These are phyloP conservation scores for Zaprionus gabonicus DNA, from an alignment of 1,140 invertebrate species.

Conservation along the genomic window DNA sequence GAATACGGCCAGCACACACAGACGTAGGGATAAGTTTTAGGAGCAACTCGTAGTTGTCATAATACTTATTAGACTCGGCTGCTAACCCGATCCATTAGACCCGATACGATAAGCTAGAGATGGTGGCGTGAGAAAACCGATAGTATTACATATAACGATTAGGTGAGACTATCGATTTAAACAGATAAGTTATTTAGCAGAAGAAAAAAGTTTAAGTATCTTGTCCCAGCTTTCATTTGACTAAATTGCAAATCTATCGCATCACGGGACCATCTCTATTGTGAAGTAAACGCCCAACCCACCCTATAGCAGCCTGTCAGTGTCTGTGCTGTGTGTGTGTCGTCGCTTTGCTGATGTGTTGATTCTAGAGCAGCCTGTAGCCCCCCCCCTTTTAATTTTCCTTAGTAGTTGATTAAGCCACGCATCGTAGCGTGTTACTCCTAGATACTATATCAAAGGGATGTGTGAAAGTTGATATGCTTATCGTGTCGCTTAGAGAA, in stretches of 20 bases:
- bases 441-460: background rate
- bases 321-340: slow-evolving; percentile 70
- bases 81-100: slow-evolving; percentile 29
- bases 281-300: slow-evolving; percentile 35
- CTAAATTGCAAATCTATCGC: slow-evolving; percentile 1
- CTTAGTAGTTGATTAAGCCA: slow-evolving; percentile 12
- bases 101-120: slow-evolving; percentile 6
- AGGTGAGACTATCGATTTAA: background rate
- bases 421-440: slow-evolving; percentile 6
- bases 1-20: slow-evolving; percentile 78
- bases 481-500: slow-evolving; percentile 36
- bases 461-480: slow-evolving; percentile 9
- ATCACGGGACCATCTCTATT: slow-evolving; percentile 21
- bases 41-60: background rate
- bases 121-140: slow-evolving; percentile 19
- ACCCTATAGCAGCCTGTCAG: slow-evolving; percentile 47
- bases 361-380: slow-evolving; percentile 3
- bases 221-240: background rate
- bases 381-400: slow-evolving; percentile 10
- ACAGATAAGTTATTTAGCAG: no score
- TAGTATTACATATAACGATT: background rate
- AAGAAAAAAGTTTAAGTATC: background rate
- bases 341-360: slow-evolving; percentile 34
- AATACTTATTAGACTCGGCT: slow-evolving; percentile 20
- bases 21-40: slow-evolving; percentile 75